phyloP scores from a whole-genome alignment of 2,113 vertebrate genomes.

The Cercopithecus mona region DNA sequence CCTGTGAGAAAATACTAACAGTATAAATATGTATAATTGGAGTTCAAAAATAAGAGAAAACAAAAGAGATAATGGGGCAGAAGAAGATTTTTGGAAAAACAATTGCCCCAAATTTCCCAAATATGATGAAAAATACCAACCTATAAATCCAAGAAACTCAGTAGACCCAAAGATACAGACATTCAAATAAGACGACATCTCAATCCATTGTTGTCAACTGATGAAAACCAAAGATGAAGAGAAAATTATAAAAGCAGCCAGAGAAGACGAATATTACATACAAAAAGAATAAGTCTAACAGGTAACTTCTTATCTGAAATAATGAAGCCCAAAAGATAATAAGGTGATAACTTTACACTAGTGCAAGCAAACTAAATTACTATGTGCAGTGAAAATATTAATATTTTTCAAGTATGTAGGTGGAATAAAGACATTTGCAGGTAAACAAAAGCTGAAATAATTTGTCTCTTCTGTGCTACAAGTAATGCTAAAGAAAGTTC shows the following conservation, averaged over 20 bases:
- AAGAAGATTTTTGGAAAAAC: background rate
- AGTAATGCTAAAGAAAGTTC: background rate
- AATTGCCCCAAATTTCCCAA: background rate
- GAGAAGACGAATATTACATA: background rate
- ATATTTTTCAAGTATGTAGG: background rate
- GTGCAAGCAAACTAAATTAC: conserved; percentile 21
- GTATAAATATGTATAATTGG: background rate
- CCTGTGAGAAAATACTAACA: background rate
- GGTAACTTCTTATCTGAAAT: background rate
- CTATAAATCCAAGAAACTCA: background rate
- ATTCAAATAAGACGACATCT: background rate
- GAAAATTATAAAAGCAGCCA: background rate
- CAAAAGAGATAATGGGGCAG: background rate
- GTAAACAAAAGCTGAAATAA: background rate
- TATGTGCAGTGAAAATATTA: background rate
- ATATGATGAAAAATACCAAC: background rate
- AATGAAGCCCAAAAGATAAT: background rate
- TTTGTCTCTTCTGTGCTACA: background rate
- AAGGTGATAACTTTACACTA: background rate
- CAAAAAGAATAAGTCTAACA: background rate
- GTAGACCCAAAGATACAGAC: background rate
- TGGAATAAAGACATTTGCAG: background rate
- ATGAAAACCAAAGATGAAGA: background rate
- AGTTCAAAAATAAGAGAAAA: background rate
- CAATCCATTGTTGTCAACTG: background rate